Evolutionary conservation across 2,797 vertebrate species (phyloP).

Genomic region (Rhinichthys osculus): DNA sequence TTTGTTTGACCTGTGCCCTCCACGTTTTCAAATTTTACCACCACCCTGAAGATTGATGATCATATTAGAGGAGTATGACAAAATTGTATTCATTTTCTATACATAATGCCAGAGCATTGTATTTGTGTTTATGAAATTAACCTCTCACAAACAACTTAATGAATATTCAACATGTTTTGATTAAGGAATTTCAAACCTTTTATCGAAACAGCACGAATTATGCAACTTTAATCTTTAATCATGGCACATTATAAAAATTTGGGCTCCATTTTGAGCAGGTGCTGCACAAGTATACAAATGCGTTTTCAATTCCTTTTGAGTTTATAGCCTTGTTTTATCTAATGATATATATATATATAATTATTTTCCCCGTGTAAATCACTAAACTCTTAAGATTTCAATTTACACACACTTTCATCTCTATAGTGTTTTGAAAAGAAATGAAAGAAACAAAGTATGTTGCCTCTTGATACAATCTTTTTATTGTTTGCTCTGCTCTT

Average conservation of each 20-base stretch:
- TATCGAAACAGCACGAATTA: constrained; percentile 15
- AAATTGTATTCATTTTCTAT: constrained; percentile 8
- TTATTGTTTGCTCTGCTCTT: constrained; percentile 62
- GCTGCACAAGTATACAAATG: background rate
- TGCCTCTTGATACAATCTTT: constrained; percentile 61
- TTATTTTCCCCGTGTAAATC: background rate
- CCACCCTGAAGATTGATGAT: constrained; percentile 18
- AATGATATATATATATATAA: background rate
- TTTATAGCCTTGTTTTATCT: background rate
- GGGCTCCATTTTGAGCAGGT: background rate
- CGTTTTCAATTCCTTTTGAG: constrained; percentile 1
- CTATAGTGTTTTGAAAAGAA: constrained; percentile 37
- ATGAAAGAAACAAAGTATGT: constrained; percentile 51
- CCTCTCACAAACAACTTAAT: constrained; percentile 29
- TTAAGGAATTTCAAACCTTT: constrained; percentile 11
- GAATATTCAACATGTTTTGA: constrained; percentile 35
- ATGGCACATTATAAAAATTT: background rate
- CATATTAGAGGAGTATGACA: constrained; percentile 14
- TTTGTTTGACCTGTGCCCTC: background rate
- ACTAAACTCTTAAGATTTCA: constrained; percentile 45
- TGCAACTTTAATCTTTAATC: constrained; percentile 19
- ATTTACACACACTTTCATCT: constrained; percentile 44
- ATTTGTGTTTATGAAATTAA: constrained; percentile 35
- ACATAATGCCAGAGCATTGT: constrained; percentile 9
- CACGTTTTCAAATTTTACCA: background rate